Conservation (phyloP, 1,140 invertebrate genomes). For the Sarcophaga bullata region DNA sequence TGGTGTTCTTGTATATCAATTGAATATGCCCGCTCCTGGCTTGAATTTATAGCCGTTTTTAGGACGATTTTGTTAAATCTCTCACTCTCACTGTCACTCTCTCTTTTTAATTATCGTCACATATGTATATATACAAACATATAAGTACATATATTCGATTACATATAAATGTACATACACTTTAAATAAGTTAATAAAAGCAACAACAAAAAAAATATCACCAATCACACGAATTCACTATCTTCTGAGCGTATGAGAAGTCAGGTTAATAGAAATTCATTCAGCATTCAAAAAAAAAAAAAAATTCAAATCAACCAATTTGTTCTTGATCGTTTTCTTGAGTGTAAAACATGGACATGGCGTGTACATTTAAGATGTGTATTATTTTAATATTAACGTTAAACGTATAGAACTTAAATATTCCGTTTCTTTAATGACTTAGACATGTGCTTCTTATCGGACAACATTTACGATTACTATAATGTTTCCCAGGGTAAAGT, state of each 20-base stretch:
- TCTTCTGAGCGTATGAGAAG: not conserved
- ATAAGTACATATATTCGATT: too few relatives aligned
- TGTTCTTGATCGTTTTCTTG: too few relatives aligned
- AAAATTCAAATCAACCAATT: too few relatives aligned
- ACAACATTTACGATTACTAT: conserved; percentile 89
- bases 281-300: too few relatives aligned
- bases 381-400: not conserved
- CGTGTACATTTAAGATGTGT: not conserved
- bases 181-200: too few relatives aligned
- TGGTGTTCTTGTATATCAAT: not conserved
- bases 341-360: too few relatives aligned
- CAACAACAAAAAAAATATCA: too few relatives aligned
- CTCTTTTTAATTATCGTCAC: too few relatives aligned
- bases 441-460: conserved; percentile 86
- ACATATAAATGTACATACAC: conserved; percentile 2
- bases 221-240: not conserved
- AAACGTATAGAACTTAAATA: conserved; percentile 27
- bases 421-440: conserved; percentile 43
- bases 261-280: not conserved
- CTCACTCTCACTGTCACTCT: too few relatives aligned
- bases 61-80: too few relatives aligned
- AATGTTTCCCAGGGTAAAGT: conserved; percentile 98
- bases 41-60: conserved; percentile 27
- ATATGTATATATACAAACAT: not conserved
- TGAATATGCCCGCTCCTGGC: conserved; percentile 56